Base-by-base conservation (phyloP, 2,888 invertebrate genomes). In the Adineta ricciae region DNA sequence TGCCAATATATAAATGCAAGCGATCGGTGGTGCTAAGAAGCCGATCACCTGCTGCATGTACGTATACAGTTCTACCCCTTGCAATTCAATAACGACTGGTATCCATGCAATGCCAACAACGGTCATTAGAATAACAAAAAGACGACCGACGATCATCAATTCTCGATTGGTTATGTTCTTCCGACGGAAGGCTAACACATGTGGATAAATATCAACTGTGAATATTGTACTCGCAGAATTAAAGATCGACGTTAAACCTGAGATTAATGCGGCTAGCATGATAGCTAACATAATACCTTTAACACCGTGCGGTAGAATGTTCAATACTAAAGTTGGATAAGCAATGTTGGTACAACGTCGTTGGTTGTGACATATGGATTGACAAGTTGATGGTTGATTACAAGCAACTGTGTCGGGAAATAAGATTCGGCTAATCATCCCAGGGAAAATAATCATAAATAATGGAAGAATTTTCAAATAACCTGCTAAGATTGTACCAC, bases 21-120 rank as follows among this genome's bases (percentile, higher is more conserved):
- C 91, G 16, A 92, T 90, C 4, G 92, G 92, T 2, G 92, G 92
- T 0, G 92, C 90, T 84, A 92, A 88, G 88, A 90, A 92, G 86
- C 91, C 90, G 27, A 92, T 91, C 78, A 92, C 91, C 86, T 90
- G 49, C 73, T 92, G 92, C 85, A 92, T 92, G 88, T 92, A 92
- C 87, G 92, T 90, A 88, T 92, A 92, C 27, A 92, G 89, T 87
- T 92, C 91, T 3, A 91, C 89, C 38, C 89, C 89, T 54, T 89
- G 89, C 82, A 91, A 88, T 83, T 89, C 89, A 88, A 91, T 89
- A 7, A 92, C 90, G 49, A 92, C 89, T 2, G 92, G 92, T 56
- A 92, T 91, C 92, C 90, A 90, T 11, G 88, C 87, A 49, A 90
- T 88, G 27, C 90, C 88, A 38, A 90, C 88, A 9, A 86, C 89